A percentile compares a stretch with the other conserved stretches of the same genome.
These are phyloP conservation scores for Psephotus haematonotus DNA, from an alignment of 2,113 vertebrate genomes.

Conservation along the genomic window DNA sequence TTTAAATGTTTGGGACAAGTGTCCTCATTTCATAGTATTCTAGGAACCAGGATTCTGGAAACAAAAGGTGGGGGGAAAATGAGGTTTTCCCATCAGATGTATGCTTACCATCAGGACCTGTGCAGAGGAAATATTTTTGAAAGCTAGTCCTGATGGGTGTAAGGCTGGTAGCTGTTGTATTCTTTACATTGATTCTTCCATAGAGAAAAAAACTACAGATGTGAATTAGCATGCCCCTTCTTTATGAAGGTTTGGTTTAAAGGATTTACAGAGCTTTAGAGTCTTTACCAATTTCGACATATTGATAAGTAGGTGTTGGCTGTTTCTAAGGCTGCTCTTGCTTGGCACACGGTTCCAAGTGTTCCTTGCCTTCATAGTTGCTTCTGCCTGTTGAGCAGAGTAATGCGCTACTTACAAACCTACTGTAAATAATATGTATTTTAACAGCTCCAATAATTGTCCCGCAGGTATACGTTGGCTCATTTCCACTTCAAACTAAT, in stretches of 20 bases:
- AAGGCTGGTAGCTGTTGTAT: background rate
- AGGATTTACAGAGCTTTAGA: background rate
- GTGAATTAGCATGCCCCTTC: background rate
- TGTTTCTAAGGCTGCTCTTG: background rate
- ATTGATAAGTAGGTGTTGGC: background rate
- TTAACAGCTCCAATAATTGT: slow-evolving; percentile 26
- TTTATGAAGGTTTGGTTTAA: background rate
- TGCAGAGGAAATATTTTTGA: background rate
- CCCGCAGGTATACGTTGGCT: slow-evolving; percentile 2
- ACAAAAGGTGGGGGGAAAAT: background rate
- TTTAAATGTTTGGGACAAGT: background rate
- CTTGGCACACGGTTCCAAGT: background rate
- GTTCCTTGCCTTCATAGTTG: background rate
- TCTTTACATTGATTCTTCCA: background rate
- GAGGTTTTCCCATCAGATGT: background rate
- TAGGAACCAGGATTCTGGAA: background rate
- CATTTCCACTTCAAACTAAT: background rate
- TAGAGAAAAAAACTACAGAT: background rate
- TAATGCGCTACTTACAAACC: background rate
- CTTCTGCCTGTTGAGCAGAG: background rate
- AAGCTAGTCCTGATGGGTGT: background rate
- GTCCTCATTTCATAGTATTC: background rate
- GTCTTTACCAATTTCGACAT: background rate
- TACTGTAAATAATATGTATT: slow-evolving; percentile 20
- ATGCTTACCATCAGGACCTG: background rate